Evolutionary conservation across 2,888 invertebrate species (phyloP).

Genomic region (Netelia fuscicornis): DNA sequence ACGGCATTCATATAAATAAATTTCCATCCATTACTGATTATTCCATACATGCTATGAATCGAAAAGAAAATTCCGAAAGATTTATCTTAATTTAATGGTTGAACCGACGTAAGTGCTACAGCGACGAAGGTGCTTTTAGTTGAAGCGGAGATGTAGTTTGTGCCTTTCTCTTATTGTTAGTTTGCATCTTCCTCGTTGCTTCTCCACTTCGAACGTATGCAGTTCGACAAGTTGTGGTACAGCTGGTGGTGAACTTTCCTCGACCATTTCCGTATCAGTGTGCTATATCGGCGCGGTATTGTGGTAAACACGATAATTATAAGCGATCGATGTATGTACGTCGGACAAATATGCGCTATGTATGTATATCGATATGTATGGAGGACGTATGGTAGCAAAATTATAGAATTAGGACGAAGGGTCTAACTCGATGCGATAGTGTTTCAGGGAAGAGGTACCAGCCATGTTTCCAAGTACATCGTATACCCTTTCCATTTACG

Average conservation of each 20-base stretch:
- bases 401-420: constrained; percentile 48
- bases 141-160: constrained; percentile 40
- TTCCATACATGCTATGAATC: not conserved
- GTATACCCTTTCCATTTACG: too few relatives aligned
- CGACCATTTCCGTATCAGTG: constrained; percentile 30
- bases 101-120: constrained; percentile 27
- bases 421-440: constrained; percentile 49
- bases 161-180: constrained; percentile 14
- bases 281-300: constrained; percentile 6
- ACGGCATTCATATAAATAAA: too few relatives aligned
- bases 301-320: constrained; percentile 54
- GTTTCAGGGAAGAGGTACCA: constrained; percentile 22
- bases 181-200: constrained; percentile 9
- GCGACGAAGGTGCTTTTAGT: constrained; percentile 57
- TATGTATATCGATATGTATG: not conserved
- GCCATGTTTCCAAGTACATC: not conserved
- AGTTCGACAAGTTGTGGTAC: constrained; percentile 55
- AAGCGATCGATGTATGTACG: constrained; percentile 47
- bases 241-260: constrained; percentile 51
- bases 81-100: constrained; percentile 36
- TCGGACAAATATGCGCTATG: not conserved
- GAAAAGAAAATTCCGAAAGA: constrained; percentile 17
- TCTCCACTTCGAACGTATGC: constrained; percentile 49
- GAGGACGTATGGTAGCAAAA: constrained; percentile 7
- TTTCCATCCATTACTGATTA: too few relatives aligned